A percentile compares a stretch with the other conserved stretches of the same genome.
Conservation (phyloP, 2,113 vertebrate genomes). For the Dunckerocampus dactyliophorus region DNA sequence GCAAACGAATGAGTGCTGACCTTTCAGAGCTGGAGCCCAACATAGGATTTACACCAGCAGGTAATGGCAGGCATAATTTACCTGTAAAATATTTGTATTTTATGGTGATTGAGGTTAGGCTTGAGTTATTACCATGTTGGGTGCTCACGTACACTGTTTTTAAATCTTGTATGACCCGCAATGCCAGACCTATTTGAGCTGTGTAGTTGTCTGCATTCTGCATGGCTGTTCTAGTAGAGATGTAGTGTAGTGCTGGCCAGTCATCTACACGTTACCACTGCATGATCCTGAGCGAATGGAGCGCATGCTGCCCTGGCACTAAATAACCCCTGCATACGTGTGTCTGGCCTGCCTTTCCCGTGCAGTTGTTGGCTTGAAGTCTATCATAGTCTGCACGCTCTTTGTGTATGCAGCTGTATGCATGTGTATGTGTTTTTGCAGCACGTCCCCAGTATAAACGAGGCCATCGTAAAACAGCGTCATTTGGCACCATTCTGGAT, state of each 20-base stretch:
- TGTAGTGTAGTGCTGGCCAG: too few species aligned
- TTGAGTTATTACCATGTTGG: not conserved
- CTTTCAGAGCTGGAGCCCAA: slow-evolving; percentile 93
- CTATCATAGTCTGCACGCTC: slow-evolving; percentile 82
- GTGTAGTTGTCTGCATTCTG: not conserved
- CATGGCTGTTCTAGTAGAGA: too few species aligned
- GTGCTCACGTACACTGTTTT: not conserved
- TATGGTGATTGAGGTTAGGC: not conserved
- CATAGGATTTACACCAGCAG: slow-evolving; percentile 80
- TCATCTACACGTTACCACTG: not conserved
- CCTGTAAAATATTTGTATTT: not conserved
- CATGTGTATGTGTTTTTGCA: slow-evolving; percentile 91
- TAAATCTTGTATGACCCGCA: not conserved
- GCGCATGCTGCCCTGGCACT: slow-evolving; percentile 59
- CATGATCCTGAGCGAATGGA: slow-evolving; percentile 15
- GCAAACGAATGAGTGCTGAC: slow-evolving; percentile 93
- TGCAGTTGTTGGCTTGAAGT: slow-evolving; percentile 57
- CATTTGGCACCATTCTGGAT: slow-evolving; percentile 99
- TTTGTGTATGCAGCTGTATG: slow-evolving; percentile 78
- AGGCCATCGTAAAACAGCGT: slow-evolving; percentile 99
- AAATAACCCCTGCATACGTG: slow-evolving; percentile 55
- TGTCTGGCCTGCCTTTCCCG: slow-evolving; percentile 19
- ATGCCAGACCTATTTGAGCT: not conserved
- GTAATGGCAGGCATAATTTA: slow-evolving; percentile 64
- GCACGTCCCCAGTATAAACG: slow-evolving; percentile 91